A percentile compares a stretch with the other conserved stretches of the same genome.
These are phyloP conservation scores for Psittacara wagleri DNA, from an alignment of 2,113 vertebrate genomes.

Conservation along the genomic window DNA sequence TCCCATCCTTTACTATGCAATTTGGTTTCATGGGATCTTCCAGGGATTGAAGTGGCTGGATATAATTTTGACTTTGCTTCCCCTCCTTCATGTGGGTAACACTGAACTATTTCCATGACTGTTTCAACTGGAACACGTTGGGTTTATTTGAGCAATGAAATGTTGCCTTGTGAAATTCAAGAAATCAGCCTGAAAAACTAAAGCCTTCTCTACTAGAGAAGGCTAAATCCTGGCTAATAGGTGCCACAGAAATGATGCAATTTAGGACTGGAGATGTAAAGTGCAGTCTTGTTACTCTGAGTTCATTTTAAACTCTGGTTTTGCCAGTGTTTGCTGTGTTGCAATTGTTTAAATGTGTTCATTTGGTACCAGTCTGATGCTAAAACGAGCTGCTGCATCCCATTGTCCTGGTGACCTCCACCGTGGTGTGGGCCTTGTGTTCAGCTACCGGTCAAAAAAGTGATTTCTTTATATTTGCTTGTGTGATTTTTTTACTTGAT, in stretches of 20 bases:
- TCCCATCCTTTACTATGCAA: background rate
- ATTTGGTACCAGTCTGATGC: background rate
- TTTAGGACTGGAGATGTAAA: background rate
- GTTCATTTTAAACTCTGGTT: background rate
- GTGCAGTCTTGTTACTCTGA: background rate
- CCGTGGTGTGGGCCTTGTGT: background rate
- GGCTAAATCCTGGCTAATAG: background rate
- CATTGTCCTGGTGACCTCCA: background rate
- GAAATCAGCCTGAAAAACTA: background rate
- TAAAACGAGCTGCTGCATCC: conserved; percentile 12
- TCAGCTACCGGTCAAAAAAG: background rate
- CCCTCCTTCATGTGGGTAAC: background rate
- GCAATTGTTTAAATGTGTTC: background rate
- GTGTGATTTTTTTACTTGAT: conserved; percentile 36
- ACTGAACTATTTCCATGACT: accelerated
- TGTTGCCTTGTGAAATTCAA: background rate
- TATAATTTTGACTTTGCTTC: background rate
- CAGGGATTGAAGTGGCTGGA: background rate
- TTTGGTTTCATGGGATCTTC: background rate
- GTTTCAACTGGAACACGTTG: background rate
- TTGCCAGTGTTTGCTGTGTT: background rate
- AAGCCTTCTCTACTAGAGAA: background rate
- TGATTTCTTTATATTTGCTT: background rate
- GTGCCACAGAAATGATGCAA: background rate
- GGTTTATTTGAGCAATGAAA: background rate